phyloP scores from a whole-genome alignment of 1,140 invertebrate genomes.

The Anagrus nilaparvatae region DNA sequence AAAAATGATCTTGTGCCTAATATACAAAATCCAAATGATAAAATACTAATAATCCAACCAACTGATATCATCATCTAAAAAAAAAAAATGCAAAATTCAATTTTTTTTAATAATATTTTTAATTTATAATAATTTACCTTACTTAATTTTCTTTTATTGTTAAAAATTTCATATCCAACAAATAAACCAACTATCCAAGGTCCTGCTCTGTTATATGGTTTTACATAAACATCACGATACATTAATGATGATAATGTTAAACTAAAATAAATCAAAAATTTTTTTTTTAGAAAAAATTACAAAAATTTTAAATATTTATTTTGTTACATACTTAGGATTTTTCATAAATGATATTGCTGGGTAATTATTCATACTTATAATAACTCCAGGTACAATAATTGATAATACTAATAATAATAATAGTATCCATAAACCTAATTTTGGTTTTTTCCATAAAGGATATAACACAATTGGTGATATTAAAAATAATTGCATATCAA shows the following conservation, averaged over 20 bases:
- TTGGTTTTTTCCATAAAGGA: conserved; percentile 19
- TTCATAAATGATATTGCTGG: conserved; percentile 1
- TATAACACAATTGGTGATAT: conserved; percentile 42
- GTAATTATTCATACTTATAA: background rate
- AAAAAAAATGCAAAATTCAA: background rate
- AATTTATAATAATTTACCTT: conserved; percentile 4
- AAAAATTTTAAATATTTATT: background rate
- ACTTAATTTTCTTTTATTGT: background rate
- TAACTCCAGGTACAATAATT: background rate
- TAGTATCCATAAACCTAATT: conserved; percentile 5
- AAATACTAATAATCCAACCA: conserved; percentile 6
- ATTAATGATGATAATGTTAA: background rate
- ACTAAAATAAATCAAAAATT: no score
- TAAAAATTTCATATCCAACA: conserved; percentile 33
- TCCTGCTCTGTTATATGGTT: conserved; percentile 35
- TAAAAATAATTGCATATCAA: conserved; percentile 63
- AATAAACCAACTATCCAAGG: conserved; percentile 47
- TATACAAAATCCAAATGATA: conserved; percentile 7
- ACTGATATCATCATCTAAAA: background rate
- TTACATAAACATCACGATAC: background rate
- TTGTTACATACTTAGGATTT: background rate
- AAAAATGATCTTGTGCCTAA: conserved; percentile 10
- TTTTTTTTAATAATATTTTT: no score
- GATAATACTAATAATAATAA: background rate
- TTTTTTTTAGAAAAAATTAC: no score